A percentile compares a stretch with the other conserved stretches of the same genome.
Conservation (phyloP, 2,113 vertebrate genomes). For the Muscicapa adusta region DNA sequence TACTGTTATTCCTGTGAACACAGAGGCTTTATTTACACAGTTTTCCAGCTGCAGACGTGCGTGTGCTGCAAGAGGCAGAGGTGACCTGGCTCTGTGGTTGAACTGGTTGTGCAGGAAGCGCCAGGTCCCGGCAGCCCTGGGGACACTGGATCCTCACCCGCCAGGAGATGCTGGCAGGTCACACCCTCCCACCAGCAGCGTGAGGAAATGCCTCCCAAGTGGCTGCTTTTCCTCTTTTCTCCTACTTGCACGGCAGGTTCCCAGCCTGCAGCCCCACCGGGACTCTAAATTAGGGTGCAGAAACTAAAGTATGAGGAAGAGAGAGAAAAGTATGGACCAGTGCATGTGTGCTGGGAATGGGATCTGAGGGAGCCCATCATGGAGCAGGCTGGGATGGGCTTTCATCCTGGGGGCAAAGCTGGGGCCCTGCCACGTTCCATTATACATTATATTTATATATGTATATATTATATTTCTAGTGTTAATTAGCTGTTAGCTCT, state of each 20-base stretch:
- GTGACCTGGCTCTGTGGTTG: background rate
- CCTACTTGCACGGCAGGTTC: accelerated
- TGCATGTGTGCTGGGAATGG: background rate
- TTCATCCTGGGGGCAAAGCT: background rate
- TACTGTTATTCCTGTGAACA: background rate
- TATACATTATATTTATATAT: background rate
- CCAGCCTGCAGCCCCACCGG: background rate
- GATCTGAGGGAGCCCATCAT: background rate
- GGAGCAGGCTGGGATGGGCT: background rate
- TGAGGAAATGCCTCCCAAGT: accelerated
- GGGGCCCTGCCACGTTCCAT: background rate
- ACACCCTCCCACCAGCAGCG: background rate
- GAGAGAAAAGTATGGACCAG: background rate
- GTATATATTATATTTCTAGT: background rate
- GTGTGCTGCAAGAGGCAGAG: background rate
- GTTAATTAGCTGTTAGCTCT: background rate
- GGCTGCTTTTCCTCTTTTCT: background rate
- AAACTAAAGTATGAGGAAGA: background rate
- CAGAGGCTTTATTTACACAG: background rate
- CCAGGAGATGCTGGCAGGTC: background rate
- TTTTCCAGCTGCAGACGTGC: background rate
- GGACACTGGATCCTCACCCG: background rate
- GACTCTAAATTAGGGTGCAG: background rate
- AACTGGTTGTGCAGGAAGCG: background rate
- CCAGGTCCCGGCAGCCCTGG: background rate